These are phyloP conservation scores for Physella acuta DNA, from an alignment of 1,140 invertebrate species.

Conservation along the genomic window DNA sequence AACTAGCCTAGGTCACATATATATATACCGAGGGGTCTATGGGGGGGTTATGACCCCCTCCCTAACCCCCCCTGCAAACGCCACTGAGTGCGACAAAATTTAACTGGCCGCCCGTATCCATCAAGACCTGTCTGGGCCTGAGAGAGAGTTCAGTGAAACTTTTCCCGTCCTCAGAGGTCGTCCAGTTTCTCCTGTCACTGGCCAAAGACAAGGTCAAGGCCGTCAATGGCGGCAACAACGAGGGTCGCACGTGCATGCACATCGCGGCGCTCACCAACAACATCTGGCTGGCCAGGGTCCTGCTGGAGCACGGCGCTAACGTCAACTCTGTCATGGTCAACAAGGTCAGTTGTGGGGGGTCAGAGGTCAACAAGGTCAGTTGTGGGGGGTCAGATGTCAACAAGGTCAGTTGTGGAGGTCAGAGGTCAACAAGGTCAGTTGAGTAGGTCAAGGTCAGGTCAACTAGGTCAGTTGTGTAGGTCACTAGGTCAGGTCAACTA, in stretches of 20 bases:
- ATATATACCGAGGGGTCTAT: too few species aligned
- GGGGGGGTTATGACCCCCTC: too few species aligned
- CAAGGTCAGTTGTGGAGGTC: too few species aligned
- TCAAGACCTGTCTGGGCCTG: too few species aligned
- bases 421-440: too few species aligned
- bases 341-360: constrained; percentile 42
- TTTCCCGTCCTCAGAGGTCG: not conserved
- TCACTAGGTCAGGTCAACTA: too few species aligned
- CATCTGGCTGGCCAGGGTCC: constrained; percentile 80
- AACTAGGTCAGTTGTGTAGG: not conserved
- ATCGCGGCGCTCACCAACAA: constrained; percentile 93
- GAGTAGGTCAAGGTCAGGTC: not conserved
- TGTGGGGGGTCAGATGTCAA: too few species aligned
- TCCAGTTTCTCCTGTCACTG: not conserved
- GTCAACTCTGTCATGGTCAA: constrained; percentile 59
- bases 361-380: too few species aligned
- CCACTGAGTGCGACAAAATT: too few species aligned
- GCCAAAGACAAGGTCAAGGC: not conserved
- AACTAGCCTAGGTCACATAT: too few species aligned
- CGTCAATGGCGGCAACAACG: constrained; percentile 83
- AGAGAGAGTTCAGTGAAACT: not conserved
- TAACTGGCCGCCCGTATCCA: too few species aligned
- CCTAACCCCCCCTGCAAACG: too few species aligned
- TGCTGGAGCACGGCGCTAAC: constrained; percentile 55
- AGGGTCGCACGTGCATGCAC: constrained; percentile 89